Evolutionary conservation across 2,113 vertebrate species (phyloP).

Genomic region (Chionis minor): DNA sequence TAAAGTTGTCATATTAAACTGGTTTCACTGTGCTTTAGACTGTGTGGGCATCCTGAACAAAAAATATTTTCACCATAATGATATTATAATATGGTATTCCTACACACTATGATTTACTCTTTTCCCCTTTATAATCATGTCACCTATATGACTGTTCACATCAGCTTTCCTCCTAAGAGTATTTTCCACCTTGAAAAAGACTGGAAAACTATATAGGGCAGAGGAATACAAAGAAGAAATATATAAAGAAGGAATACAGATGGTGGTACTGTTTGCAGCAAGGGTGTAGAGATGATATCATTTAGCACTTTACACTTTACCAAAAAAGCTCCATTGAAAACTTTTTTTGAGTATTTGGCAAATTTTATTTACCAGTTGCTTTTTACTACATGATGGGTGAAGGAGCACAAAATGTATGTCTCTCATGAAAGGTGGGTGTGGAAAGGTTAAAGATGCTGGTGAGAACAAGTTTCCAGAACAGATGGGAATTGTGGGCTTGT

Average conservation of each 20-base stretch:
- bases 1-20: background rate
- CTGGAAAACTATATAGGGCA: background rate
- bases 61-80: background rate
- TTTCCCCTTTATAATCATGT: background rate
- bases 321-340: background rate
- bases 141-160: background rate
- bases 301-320: background rate
- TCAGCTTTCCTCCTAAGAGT: background rate
- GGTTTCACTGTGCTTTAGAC: background rate
- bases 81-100: background rate
- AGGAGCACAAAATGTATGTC: background rate
- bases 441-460: background rate
- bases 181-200: background rate
- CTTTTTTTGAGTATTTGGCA: background rate
- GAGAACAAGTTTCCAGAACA: background rate
- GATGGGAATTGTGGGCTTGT: accelerated
- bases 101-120: background rate
- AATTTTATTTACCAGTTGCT: background rate
- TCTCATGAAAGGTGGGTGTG: background rate
- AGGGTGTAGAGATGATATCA: background rate
- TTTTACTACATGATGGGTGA: background rate
- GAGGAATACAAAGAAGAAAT: background rate
- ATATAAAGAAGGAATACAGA: background rate
- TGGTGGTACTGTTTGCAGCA: background rate
- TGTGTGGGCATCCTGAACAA: background rate